phyloP scores from a whole-genome alignment of 2,797 vertebrate genomes.

The Catharus ustulatus region DNA sequence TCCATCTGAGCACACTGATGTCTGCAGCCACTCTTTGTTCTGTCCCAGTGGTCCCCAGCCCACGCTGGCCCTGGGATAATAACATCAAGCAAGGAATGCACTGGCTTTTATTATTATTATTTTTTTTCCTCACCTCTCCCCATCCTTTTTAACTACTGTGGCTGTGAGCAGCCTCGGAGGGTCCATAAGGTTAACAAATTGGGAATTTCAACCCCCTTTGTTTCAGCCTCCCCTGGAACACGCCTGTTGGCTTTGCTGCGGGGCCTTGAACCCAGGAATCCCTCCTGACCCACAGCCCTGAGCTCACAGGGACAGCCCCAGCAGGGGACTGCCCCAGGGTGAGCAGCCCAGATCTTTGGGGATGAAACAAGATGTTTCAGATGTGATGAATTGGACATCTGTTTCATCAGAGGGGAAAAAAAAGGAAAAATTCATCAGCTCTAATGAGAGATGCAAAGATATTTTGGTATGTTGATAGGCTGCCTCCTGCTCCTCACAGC shows the following conservation, averaged over 20 bases:
- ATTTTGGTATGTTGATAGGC: constrained; percentile 53
- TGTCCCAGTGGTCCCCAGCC: constrained; percentile 40
- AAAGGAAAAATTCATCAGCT: background rate
- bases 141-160: constrained; percentile 35
- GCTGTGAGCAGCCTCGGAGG: constrained; percentile 14
- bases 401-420: constrained; percentile 14
- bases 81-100: constrained; percentile 42
- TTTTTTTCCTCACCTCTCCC: background rate
- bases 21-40: constrained; percentile 33
- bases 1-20: background rate
- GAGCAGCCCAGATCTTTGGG: background rate
- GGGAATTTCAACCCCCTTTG: constrained; percentile 58
- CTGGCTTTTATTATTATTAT: background rate
- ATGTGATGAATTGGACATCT: constrained; percentile 59
- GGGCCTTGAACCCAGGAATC: constrained; percentile 26
- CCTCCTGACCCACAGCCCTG: background rate
- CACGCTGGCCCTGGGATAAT: background rate
- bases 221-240: constrained; percentile 45
- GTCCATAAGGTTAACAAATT: constrained; percentile 66
- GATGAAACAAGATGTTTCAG: constrained; percentile 54
- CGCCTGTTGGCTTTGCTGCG: background rate
- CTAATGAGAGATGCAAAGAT: constrained; percentile 57
- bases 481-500: constrained; percentile 59
- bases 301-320: background rate
- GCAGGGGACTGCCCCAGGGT: constrained; percentile 41